Evolutionary conservation across 2,888 invertebrate species (phyloP).

Genomic region (Hedya salicella): DNA sequence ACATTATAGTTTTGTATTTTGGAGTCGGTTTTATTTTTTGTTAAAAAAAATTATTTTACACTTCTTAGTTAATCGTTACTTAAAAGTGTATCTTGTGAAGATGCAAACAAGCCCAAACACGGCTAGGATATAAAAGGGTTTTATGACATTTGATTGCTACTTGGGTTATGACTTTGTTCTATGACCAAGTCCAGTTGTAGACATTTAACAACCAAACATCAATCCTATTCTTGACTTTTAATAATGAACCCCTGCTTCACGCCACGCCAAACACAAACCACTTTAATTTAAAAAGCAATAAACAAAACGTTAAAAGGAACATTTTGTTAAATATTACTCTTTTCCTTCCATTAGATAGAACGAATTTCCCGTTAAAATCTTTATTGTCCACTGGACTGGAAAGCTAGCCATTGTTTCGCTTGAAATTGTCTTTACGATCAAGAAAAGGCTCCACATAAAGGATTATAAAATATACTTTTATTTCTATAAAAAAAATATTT

Average conservation of each 20-base stretch:
- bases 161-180: too few species aligned
- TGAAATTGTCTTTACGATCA: conserved; percentile 51
- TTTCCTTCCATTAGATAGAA: conserved; percentile 54
- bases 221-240: background rate
- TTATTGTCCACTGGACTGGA: conserved; percentile 50
- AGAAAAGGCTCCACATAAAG: conserved; percentile 47
- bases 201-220: too few species aligned
- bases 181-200: too few species aligned
- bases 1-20: too few species aligned
- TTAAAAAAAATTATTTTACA: too few species aligned
- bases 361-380: conserved; percentile 50
- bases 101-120: too few species aligned
- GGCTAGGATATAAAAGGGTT: too few species aligned
- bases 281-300: conserved; percentile 49
- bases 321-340: conserved; percentile 48
- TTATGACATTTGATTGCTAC: too few species aligned
- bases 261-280: conserved; percentile 35
- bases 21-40: too few species aligned
- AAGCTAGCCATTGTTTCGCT: conserved; percentile 49
- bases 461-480: conserved; percentile 32
- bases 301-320: conserved; percentile 48
- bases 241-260: conserved; percentile 26
- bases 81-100: too few species aligned
- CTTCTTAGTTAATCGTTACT: too few species aligned
- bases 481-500: background rate